These are phyloP conservation scores for Maccullochella peelii DNA, from an alignment of 2,113 vertebrate species.

Conservation along the genomic window DNA sequence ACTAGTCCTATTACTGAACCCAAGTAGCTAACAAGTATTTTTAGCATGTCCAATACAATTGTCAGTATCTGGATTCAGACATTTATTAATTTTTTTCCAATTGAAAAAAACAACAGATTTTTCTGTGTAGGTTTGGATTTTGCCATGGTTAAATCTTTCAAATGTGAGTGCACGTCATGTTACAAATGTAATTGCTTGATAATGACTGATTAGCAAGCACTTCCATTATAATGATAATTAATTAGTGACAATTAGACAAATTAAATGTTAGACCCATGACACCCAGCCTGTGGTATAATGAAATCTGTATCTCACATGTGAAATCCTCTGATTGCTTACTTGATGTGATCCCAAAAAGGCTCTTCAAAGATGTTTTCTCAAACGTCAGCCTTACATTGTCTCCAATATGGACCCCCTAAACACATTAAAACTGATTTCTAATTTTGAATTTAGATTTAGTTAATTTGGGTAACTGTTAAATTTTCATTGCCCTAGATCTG, in stretches of 20 bases:
- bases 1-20: neutral
- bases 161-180: neutral
- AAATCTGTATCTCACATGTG: neutral
- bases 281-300: neutral
- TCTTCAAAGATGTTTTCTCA: neutral
- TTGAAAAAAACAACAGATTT: neutral
- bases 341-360: neutral
- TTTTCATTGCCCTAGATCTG: neutral
- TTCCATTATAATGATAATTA: neutral
- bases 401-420: neutral
- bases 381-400: neutral
- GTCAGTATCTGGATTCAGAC: neutral
- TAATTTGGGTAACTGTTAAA: neutral
- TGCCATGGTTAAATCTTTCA: neutral
- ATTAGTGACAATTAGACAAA: conserved; percentile 18
- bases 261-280: neutral
- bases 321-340: neutral
- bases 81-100: no score
- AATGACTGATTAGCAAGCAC: neutral
- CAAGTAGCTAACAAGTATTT: neutral
- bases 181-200: neutral
- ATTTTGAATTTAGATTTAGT: neutral
- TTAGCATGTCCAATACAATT: neutral
- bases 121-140: neutral
- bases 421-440: neutral